Percentiles rank a stretch among this genome's conserved stretches.
Evolutionary conservation across 2,797 vertebrate genomes (phyloP).

Genomic region (Lindbergichthys nudifrons): DNA sequence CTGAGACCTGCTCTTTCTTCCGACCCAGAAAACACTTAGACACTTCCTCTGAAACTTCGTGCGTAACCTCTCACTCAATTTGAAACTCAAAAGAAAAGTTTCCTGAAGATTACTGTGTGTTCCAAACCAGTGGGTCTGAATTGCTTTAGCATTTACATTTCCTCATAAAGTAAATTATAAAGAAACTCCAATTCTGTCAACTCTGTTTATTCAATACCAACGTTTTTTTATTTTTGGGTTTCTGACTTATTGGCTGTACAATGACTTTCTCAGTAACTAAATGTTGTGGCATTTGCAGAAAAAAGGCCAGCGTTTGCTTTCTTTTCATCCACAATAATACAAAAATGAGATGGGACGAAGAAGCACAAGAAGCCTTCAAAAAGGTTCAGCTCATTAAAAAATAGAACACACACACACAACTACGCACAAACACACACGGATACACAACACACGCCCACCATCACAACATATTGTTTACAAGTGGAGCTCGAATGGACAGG

Average conservation of each 20-base stretch:
- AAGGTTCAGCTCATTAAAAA: slow-evolving; percentile 72
- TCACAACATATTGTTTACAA: slow-evolving; percentile 63
- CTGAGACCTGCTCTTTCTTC: slow-evolving; percentile 33
- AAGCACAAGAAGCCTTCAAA: slow-evolving; percentile 52
- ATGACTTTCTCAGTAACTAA: background rate
- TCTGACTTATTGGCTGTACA: background rate
- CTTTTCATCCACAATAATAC: slow-evolving; percentile 42
- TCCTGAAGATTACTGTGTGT: background rate
- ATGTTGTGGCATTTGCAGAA: slow-evolving; percentile 27
- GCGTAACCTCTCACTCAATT: slow-evolving; percentile 17
- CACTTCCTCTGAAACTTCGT: background rate
- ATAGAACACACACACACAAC: slow-evolving; percentile 60
- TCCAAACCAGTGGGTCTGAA: slow-evolving; percentile 35
- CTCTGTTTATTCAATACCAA: background rate
- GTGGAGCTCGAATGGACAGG: slow-evolving; percentile 69
- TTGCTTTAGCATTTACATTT: slow-evolving; percentile 23
- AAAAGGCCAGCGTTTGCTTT: slow-evolving; percentile 38
- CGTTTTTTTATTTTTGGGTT: background rate
- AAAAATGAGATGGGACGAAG: slow-evolving; percentile 43
- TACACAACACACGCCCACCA: slow-evolving; percentile 37
- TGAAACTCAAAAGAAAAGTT: slow-evolving; percentile 11
- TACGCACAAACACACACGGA: slow-evolving; percentile 3
- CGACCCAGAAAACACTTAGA: slow-evolving; percentile 40
- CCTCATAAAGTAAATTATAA: slow-evolving; percentile 1
- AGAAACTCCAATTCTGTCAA: background rate